A percentile compares a stretch with the other conserved stretches of the same genome.
Conservation (phyloP, 2,888 invertebrate species). For the Sepiola atlantica region DNA sequence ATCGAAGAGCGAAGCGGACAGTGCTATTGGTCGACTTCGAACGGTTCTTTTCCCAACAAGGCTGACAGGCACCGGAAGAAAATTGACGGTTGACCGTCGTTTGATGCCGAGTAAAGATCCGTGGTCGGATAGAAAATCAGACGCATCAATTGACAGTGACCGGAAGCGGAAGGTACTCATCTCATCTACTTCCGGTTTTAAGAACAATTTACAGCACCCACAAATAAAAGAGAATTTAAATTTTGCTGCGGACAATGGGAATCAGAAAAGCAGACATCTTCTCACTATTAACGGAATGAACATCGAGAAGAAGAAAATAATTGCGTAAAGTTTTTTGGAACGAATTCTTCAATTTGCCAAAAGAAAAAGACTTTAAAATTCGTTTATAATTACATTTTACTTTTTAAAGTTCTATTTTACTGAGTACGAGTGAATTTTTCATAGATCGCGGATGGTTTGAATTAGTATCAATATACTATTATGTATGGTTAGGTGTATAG, state of each 20-base stretch:
- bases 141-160: not conserved
- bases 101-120: not conserved
- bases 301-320: not conserved
- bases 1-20: not conserved
- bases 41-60: not conserved
- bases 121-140: not conserved
- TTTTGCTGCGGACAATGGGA: not conserved
- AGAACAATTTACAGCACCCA: not conserved
- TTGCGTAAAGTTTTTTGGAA: not conserved
- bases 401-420: too few species aligned
- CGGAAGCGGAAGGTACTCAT: not conserved
- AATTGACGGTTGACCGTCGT: not conserved
- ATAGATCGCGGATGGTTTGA: too few species aligned
- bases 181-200: not conserved
- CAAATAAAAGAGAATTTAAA: not conserved
- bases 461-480: not conserved
- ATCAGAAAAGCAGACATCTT: not conserved
- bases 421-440: not conserved
- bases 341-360: not conserved
- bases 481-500: not conserved
- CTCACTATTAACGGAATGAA: not conserved
- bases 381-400: not conserved
- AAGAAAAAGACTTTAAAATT: not conserved
- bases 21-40: not conserved
- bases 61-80: not conserved